Evolutionary conservation across 2,113 vertebrate genomes (phyloP).

Genomic region (Pagrus major): DNA sequence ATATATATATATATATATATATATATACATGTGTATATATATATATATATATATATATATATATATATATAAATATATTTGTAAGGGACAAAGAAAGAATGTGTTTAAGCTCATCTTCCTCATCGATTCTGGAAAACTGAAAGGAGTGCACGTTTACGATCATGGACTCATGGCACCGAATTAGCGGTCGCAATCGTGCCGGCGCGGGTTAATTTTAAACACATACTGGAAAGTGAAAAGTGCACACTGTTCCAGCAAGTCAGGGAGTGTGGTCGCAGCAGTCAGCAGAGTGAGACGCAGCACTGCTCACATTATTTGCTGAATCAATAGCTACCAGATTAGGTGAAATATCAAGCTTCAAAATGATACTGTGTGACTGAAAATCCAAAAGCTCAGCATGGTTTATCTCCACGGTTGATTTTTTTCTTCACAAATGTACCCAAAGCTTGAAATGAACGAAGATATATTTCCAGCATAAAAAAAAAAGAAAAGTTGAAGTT

Average conservation of each 20-base stretch:
- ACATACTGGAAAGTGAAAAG: slow-evolving; percentile 62
- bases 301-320: slow-evolving; percentile 51
- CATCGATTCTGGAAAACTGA: slow-evolving; percentile 11
- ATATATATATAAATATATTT: neutral
- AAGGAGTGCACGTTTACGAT: slow-evolving; percentile 1
- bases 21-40: too few relatives aligned
- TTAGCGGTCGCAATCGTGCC: slow-evolving; percentile 11
- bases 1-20: too few relatives aligned
- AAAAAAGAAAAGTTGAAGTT: neutral
- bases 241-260: slow-evolving; percentile 62
- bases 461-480: neutral
- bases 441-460: neutral
- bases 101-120: neutral
- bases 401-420: slow-evolving; percentile 1
- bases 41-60: too few relatives aligned
- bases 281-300: slow-evolving; percentile 33
- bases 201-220: slow-evolving; percentile 2
- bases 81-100: neutral
- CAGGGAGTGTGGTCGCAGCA: slow-evolving; percentile 45
- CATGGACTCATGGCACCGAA: slow-evolving; percentile 13
- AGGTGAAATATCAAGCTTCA: slow-evolving; percentile 61
- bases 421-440: neutral
- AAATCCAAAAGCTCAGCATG: slow-evolving; percentile 27
- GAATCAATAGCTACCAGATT: slow-evolving; percentile 72
- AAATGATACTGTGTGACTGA: slow-evolving; percentile 27